These are phyloP conservation scores for Sitta europaea DNA, from an alignment of 2,113 vertebrate species.

Conservation along the genomic window DNA sequence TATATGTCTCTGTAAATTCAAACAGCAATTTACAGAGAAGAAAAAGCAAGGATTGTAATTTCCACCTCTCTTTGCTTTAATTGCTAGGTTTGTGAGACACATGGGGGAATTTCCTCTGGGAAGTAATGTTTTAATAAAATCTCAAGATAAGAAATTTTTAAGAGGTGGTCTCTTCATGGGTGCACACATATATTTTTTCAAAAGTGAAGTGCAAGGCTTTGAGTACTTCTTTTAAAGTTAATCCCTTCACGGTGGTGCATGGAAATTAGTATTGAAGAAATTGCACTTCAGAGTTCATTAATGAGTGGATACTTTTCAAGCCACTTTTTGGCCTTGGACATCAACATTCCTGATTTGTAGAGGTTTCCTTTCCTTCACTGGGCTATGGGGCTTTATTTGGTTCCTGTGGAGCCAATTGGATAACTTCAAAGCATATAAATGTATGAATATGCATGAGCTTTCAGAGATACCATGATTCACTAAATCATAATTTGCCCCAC, in stretches of 20 bases:
- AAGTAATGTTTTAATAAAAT: neutral
- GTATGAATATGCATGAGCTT: neutral
- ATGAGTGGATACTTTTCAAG: neutral
- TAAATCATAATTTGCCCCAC: neutral
- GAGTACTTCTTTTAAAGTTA: neutral
- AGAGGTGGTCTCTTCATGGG: neutral
- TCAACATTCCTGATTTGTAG: neutral
- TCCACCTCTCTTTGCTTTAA: neutral
- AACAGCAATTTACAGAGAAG: neutral
- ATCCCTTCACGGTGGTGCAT: neutral
- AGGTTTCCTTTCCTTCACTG: neutral
- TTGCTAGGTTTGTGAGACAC: neutral
- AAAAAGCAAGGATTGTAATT: neutral
- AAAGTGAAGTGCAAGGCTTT: neutral
- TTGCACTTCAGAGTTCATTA: neutral
- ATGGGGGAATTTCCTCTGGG: neutral
- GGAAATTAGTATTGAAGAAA: neutral
- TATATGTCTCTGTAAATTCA: neutral
- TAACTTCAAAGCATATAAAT: neutral
- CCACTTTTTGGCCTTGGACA: neutral
- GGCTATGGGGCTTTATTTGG: neutral
- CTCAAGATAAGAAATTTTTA: neutral
- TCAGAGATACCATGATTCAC: neutral
- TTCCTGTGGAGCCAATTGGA: neutral
- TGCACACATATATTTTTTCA: neutral